Percentiles rank a stretch among this genome's conserved stretches.
Evolutionary conservation across 2,797 vertebrate species (phyloP).

Genomic region (Siniperca undulata): DNA sequence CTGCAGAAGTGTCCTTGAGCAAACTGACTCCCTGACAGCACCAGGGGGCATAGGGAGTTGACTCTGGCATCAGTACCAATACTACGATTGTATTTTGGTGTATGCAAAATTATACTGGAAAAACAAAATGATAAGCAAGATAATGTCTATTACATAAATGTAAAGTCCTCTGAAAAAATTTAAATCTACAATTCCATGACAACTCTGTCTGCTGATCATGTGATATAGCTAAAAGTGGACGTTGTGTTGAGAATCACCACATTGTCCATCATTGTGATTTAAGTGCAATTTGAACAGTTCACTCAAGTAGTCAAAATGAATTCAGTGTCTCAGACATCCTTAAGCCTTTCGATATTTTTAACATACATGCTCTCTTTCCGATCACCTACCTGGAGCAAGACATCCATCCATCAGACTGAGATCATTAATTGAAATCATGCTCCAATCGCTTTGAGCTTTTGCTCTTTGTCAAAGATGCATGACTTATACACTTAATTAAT

Average conservation of each 20-base stretch:
- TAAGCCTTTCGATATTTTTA: not conserved
- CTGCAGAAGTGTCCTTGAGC: not conserved
- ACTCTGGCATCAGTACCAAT: not conserved
- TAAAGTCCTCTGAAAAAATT: no score
- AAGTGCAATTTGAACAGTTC: not conserved
- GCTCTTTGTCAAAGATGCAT: not conserved
- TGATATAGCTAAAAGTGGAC: not conserved
- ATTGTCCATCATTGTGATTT: not conserved
- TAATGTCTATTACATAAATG: not conserved
- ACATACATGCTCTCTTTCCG: not conserved
- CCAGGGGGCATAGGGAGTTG: not conserved
- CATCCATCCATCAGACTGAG: not conserved
- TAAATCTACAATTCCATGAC: no score
- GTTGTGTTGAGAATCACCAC: not conserved
- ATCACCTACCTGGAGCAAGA: not conserved
- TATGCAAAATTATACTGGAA: not conserved
- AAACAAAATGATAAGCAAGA: not conserved
- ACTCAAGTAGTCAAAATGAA: not conserved
- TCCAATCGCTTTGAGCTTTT: no score
- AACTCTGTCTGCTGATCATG: not conserved
- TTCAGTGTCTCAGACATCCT: not conserved
- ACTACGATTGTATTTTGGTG: not conserved
- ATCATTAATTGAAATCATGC: not conserved
- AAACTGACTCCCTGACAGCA: not conserved
- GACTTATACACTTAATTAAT: not conserved